Base-by-base conservation (phyloP, 1,140 invertebrate genomes). In the Nasonia longicornis region DNA sequence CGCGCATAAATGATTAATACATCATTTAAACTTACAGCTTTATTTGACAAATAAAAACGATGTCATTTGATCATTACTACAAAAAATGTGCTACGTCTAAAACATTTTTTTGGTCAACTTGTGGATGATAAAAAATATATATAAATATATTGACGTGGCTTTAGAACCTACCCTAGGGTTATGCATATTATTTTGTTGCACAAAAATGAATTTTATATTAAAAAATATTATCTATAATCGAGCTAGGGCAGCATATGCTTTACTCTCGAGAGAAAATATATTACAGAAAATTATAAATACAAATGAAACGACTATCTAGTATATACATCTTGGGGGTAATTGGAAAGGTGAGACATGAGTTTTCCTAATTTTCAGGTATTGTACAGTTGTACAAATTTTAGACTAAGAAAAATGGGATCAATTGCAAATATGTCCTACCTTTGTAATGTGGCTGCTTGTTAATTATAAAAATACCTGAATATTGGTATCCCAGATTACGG, bases 11-110 rank as follows among this genome's bases (percentile, higher is more conserved):
- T 90, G 87, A 88, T 88, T 89, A 89, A 91, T 91, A 84, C 87
- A 88, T 91, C 86, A 87, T 91, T 91, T 91, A 85, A 91, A 91
- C 86, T 91, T 91, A 89, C 90, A 91, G 90, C 90, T 90, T 89
- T 85, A 87, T 88, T 87, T 88, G 87, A 88, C 84, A 89, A 87
- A 89, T 87, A 89, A 87, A 89, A 85, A 85, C 87, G 88, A 89
- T 90, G 88, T 90, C 87, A 84, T 88, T 87, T 86, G 88, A 89
- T 89, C 64, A 77, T 89, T 86, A 90, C 87, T 88, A 74, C 78
- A 87, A 85, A 88, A 89, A 89, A 87, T 86, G 87, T 87, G 86
- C 87, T 86, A 85, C 86, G 85, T 87, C 85, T 89, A 88, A 88
- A 86, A 87, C 84, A 87, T 88, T 90, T 90, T 91, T 89, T 90